Evolutionary conservation across 2,113 vertebrate genomes (phyloP), one percentile per base, ranked within the genome.

Genomic region (Vicugna pacos): DNA sequence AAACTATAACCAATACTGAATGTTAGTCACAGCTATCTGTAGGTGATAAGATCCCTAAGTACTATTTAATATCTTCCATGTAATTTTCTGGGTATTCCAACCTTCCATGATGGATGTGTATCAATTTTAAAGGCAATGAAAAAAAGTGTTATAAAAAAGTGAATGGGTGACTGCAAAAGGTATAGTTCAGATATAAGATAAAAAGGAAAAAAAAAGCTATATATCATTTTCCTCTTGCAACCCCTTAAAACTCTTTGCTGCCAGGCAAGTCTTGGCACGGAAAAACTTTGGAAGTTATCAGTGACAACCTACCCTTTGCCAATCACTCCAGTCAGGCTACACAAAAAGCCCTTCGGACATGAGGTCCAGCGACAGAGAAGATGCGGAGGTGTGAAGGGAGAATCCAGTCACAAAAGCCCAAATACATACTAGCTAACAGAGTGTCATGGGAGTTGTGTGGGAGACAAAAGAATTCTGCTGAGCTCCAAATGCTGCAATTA

Each of bases 361-460:
- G 50, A 17, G 80, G 46, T 13, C n/a, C n/a, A 48, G 1, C 0
- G 0, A 46, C 11, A 48, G 28, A 3, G 8, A 22, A 46, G 67
- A 42, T n/a, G 30, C 42, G 32, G 9, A 9, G 3, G 1, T 4
- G 3, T 30, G 48, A 75, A 60, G 50, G 32, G 8, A 42, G 22
- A 76, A 22, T 13, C 48, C 30, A 67, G 26, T 24, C 20, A 54
- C 3, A 32, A 22, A 84, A 93, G 46, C n/a, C 15, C 11, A 24
- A 38, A 26, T 24, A 4, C 16, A 32, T 12, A 35, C 12, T 48
- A 80, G n/a, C 12, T 7, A 65, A 70, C 48, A 48, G 50, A 4
- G 11, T 6, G 16, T 12, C 17, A 28, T 3, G 10, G 28, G 5
- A 52, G 16, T 54, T 42, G 7, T 42, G 22, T 64, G 11, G 50